Conservation (phyloP, 2,797 vertebrate species). For the Cuniculus paca region DNA sequence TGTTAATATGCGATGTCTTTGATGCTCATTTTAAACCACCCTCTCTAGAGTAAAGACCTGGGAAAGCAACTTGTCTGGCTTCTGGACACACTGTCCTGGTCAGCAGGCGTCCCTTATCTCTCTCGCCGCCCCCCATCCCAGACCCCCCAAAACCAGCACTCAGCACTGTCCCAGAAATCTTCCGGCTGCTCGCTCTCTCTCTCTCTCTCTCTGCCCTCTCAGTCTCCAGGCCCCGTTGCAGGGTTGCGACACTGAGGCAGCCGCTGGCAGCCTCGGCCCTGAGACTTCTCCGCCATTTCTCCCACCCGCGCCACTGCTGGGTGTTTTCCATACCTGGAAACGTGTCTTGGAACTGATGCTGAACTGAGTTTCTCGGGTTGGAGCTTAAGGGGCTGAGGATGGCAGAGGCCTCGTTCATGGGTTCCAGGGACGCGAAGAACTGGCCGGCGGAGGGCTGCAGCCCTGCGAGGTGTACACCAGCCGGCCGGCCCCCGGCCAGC, state of each 20-base stretch:
- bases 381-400: constrained; percentile 96
- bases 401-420: constrained; percentile 95
- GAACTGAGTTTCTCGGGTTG: constrained; percentile 95
- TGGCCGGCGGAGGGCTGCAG: constrained; percentile 94
- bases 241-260: neutral
- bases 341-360: constrained; percentile 99
- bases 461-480: constrained; percentile 93
- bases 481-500: constrained; percentile 95
- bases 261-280: neutral
- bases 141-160: rapidly evolving
- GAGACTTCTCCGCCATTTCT: neutral
- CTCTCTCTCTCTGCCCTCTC: neutral
- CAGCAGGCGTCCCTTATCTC: neutral
- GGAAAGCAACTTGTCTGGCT: neutral
- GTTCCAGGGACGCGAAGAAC: constrained; percentile 98
- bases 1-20: neutral
- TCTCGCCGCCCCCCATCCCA: rapidly evolving
- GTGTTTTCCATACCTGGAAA: constrained; percentile 95
- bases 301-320: rapidly evolving
- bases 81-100: neutral
- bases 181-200: constrained; percentile 39
- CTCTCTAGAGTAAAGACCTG: neutral
- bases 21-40: neutral
- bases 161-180: neutral
- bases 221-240: neutral